phyloP scores from a whole-genome alignment of 2,888 invertebrate species.

The Diaperis boleti region DNA sequence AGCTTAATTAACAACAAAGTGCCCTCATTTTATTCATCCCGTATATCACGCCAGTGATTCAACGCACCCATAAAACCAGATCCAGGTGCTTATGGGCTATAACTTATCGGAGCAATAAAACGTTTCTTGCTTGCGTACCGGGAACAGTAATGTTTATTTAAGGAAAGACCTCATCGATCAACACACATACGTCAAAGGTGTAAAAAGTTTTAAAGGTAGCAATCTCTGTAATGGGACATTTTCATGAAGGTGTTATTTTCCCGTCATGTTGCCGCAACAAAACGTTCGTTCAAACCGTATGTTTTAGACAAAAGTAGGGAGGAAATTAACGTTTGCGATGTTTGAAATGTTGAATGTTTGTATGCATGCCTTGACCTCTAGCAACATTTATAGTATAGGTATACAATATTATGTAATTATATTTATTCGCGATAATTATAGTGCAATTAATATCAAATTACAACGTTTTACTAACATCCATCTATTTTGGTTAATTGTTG shows the following conservation, averaged over 20 bases:
- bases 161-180: slow-evolving; percentile 21
- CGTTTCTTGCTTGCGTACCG: slow-evolving; percentile 1
- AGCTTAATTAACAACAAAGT: slow-evolving; percentile 29
- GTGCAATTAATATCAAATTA: no score
- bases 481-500: no score
- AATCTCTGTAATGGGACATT: slow-evolving; percentile 4
- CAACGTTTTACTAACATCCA: no score
- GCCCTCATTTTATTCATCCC: slow-evolving; percentile 25
- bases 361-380: no score
- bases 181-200: slow-evolving; percentile 9
- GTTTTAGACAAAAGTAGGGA: no score
- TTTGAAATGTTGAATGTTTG: no score
- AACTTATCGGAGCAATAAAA: slow-evolving; percentile 12
- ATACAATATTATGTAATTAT: no score
- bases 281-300: no score
- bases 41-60: slow-evolving; percentile 25
- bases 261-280: no score
- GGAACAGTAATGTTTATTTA: slow-evolving; percentile 11
- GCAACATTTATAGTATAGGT: no score
- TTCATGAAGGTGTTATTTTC: not conserved
- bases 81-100: slow-evolving; percentile 10
- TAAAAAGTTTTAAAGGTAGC: slow-evolving; percentile 1
- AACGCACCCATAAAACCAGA: slow-evolving; percentile 17
- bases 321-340: no score
- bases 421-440: no score